These are phyloP conservation scores for Euthynnus affinis DNA, from an alignment of 2,797 vertebrate species.

Conservation along the genomic window DNA sequence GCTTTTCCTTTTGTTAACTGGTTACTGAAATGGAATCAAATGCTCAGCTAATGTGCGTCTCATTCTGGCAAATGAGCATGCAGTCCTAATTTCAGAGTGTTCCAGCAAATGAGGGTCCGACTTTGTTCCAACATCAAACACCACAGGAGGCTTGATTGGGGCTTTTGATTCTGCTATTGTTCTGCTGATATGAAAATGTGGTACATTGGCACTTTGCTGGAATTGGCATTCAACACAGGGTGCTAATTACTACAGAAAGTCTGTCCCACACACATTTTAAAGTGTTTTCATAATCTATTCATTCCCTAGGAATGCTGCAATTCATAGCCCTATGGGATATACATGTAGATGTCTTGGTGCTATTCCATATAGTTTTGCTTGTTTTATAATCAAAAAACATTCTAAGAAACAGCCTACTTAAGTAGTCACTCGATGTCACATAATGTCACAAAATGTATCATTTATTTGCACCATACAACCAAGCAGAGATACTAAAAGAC, in stretches of 20 bases:
- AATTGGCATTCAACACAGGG: constrained; percentile 39
- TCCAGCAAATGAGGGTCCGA: constrained; percentile 54
- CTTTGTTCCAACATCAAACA: constrained; percentile 64
- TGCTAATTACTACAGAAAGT: constrained; percentile 61
- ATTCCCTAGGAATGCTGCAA: constrained; percentile 6
- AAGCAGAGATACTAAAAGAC: constrained; percentile 15
- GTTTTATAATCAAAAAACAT: constrained; percentile 17
- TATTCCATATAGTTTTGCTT: constrained; percentile 4
- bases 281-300: constrained; percentile 28
- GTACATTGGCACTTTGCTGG: constrained; percentile 38
- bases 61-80: constrained; percentile 50
- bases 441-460: not conserved
- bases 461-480: constrained; percentile 22
- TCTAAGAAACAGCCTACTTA: not conserved
- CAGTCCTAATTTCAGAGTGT: constrained; percentile 41
- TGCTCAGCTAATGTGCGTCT: constrained; percentile 57
- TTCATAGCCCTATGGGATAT: constrained; percentile 1
- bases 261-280: constrained; percentile 14
- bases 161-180: constrained; percentile 69
- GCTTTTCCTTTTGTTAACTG: constrained; percentile 45
- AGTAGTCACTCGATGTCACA: constrained; percentile 4
- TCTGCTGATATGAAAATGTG: constrained; percentile 63
- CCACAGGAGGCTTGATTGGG: constrained; percentile 58
- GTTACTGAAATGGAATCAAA: constrained; percentile 60
- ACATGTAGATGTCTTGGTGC: not conserved